These are phyloP conservation scores for Apantesis nais DNA, from an alignment of 2,888 invertebrate species.

Conservation along the genomic window DNA sequence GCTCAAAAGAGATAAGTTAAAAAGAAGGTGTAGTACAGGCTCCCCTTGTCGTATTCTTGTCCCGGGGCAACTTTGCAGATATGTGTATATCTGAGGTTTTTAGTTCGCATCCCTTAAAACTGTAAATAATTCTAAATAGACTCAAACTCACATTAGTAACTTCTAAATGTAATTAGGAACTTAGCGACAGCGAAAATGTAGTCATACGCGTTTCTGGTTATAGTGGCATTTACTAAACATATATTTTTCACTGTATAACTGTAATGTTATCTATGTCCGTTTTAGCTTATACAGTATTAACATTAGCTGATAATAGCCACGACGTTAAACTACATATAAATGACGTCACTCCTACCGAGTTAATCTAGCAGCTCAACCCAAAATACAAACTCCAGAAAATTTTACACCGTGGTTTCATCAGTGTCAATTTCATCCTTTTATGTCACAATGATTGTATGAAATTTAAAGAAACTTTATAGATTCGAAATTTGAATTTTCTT, in stretches of 20 bases:
- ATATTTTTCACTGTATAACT: not conserved
- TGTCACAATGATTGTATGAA: no score
- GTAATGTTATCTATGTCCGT: constrained; percentile 10
- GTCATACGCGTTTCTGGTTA: not conserved
- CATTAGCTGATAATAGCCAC: constrained; percentile 1
- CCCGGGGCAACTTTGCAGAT: not conserved
- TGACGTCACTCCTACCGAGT: not conserved
- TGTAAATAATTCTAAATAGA: not conserved
- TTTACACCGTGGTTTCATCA: not conserved
- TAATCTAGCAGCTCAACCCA: not conserved
- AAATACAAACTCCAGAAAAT: not conserved
- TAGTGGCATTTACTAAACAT: not conserved
- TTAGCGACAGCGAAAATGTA: no score
- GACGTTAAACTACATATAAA: not conserved
- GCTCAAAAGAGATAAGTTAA: no score
- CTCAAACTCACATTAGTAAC: not conserved
- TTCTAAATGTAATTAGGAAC: no score
- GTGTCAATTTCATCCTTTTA: no score
- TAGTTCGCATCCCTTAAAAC: not conserved
- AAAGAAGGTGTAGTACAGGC: no score
- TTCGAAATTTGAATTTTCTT: not conserved
- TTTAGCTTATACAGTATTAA: not conserved
- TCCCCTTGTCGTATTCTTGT: no score
- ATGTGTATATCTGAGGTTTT: not conserved
- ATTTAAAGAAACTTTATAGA: not conserved